These are phyloP conservation scores for Parascotia fuliginaria DNA, from an alignment of 2,888 invertebrate species.

Conservation along the genomic window DNA sequence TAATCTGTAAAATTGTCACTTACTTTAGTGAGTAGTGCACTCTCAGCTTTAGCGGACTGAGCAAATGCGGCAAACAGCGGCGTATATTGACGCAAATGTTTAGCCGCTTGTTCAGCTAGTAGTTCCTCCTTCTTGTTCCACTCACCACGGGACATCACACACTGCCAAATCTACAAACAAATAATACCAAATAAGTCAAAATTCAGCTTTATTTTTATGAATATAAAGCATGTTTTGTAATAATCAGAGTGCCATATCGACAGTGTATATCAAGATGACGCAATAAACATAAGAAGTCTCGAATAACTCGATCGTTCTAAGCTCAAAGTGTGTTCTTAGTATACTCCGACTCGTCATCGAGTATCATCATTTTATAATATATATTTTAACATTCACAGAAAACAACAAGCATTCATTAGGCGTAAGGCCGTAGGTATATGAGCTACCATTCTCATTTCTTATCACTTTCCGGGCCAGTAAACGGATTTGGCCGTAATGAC, in stretches of 20 bases:
- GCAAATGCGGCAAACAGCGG: constrained; percentile 95
- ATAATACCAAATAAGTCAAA: neutral
- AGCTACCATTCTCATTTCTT: no score
- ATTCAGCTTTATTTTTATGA: neutral
- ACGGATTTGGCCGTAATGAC: no score
- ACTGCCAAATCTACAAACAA: constrained; percentile 92
- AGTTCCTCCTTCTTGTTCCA: constrained; percentile 99
- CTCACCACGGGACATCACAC: constrained; percentile 97
- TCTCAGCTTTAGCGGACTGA: constrained; percentile 93
- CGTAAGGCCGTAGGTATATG: no score
- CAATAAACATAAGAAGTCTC: constrained; percentile 43
- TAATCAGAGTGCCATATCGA: constrained; percentile 80
- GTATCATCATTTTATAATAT: constrained; percentile 74
- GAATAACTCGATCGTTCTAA: constrained; percentile 66
- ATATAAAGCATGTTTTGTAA: neutral
- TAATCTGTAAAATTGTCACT: neutral
- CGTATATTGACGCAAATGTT: constrained; percentile 94
- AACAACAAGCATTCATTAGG: no score
- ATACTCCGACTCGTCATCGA: constrained; percentile 84
- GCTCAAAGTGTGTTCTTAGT: constrained; percentile 39
- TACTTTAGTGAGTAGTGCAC: constrained; percentile 93
- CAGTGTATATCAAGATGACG: constrained; percentile 50
- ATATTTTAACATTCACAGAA: no score
- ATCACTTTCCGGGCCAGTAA: no score
- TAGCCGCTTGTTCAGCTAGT: constrained; percentile 97